phyloP scores from a whole-genome alignment of 2,888 invertebrate species.

The Eutolmus rufibarbis region DNA sequence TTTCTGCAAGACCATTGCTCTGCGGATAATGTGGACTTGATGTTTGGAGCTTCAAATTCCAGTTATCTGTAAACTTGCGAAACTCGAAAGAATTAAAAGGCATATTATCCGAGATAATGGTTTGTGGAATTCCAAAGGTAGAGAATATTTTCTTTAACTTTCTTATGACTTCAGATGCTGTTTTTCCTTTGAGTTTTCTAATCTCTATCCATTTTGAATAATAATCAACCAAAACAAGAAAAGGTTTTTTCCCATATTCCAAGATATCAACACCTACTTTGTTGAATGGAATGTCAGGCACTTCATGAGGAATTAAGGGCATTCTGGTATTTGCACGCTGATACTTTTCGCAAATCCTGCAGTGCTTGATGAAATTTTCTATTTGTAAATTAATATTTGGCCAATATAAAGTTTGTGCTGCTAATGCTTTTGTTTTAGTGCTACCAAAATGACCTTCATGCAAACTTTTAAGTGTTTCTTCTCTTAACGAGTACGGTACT shows the following conservation, averaged over 20 bases:
- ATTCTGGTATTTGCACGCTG: not conserved
- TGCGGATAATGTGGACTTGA: not conserved
- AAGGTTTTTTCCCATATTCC: not conserved
- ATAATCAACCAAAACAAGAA: not conserved
- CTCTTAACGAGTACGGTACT: not conserved
- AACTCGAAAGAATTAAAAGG: not conserved
- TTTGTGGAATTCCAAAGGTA: no score
- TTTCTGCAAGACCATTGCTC: not conserved
- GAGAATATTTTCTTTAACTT: not conserved
- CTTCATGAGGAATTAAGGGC: not conserved
- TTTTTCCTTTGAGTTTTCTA: not conserved
- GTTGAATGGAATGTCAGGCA: not conserved
- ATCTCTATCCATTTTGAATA: not conserved
- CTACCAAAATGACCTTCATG: slow-evolving; percentile 39
- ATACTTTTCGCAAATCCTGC: not conserved
- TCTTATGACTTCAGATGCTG: not conserved
- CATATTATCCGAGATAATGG: not conserved
- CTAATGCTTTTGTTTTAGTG: slow-evolving; percentile 29
- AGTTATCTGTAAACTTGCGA: not conserved
- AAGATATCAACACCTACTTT: not conserved
- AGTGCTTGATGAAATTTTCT: slow-evolving; percentile 5
- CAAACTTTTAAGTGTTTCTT: not conserved
- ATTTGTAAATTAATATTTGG: slow-evolving; percentile 34
- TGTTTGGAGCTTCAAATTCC: not conserved
- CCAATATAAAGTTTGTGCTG: slow-evolving; percentile 26